Evolutionary conservation across 2,888 invertebrate species (phyloP), one percentile per base, ranked within the genome.

Genomic region (Carcina quercana): DNA sequence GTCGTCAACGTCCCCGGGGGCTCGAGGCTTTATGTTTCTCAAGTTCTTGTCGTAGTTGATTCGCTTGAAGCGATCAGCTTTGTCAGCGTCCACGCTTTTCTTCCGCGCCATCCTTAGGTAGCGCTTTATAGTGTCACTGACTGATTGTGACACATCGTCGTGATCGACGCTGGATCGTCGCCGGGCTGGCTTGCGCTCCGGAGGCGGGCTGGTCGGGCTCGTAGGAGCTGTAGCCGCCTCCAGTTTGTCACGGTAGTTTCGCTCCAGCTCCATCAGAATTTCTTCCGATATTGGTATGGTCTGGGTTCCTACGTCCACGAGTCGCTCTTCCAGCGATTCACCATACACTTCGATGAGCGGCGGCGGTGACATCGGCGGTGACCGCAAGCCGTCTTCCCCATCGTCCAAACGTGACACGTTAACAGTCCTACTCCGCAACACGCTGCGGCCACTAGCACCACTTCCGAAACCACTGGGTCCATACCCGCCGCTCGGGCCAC

Each of bases 41-140:
- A 95, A 76, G 58, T 93, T 94, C 37, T 92, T 87, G 56, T 95
- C 95, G 55, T 95, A 95, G 64, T 95, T 95, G 12, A 95, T 93
- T 0, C 94, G 88, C 61, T 94, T 94, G 60, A 95, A 95, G 30
- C 92, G 87, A 58, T 93, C 94, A 2, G 87, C 89, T 60, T 92
- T 92, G 45, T 92, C 92, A 2, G 90, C 88, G 63, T 94, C 94
- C 6, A 91, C 89, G 54, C 93, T 93, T 59, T 95, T 95, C 62
- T 95, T 95, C 19, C 95, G 86, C 5, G 94, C 94, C 94, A 95
- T 95, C 35, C 93, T 85, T 29, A 95, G 71, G 65, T 95, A 95
- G 6, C 94, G 85, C 67, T 94, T 94, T 38, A 95, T 93, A 44
- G 93, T 94, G 57, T 94, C 93, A 58, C 93, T 92, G 14, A 95